A percentile compares a stretch with the other conserved stretches of the same genome.
phyloP scores from a whole-genome alignment of 2,797 vertebrate species.

The Scyliorhinus canicula region DNA sequence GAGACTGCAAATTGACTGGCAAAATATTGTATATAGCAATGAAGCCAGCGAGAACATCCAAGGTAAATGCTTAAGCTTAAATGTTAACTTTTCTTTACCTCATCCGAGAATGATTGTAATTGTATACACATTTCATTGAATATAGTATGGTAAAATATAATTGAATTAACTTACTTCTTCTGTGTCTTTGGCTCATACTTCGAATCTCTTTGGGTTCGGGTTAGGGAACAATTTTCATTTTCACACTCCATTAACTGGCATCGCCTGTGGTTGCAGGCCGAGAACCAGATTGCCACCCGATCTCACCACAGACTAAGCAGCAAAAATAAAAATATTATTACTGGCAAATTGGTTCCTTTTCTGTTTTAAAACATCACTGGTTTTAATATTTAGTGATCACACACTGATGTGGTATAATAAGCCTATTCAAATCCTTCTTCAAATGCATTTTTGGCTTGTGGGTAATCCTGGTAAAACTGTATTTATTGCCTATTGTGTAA shows the following conservation, averaged over 20 bases:
- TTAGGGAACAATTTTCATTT: background rate
- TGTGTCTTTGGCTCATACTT: background rate
- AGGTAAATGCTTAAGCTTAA: constrained; percentile 55
- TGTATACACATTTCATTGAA: background rate
- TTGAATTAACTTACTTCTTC: background rate
- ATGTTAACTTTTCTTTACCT: background rate
- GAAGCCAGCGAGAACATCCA: constrained; percentile 69
- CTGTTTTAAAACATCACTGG: too few species aligned
- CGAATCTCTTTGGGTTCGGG: background rate
- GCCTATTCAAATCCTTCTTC: background rate
- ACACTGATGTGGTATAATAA: background rate
- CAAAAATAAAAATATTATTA: background rate
- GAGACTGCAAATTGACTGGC: constrained; percentile 81
- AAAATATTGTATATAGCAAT: constrained; percentile 68
- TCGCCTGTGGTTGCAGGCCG: background rate
- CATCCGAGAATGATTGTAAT: background rate
- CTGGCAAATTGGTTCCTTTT: background rate
- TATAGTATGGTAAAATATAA: background rate
- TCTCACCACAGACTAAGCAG: background rate
- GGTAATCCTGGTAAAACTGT: background rate
- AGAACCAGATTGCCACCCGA: background rate
- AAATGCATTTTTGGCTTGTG: background rate
- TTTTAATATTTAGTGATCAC: background rate
- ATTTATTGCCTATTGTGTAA: background rate
- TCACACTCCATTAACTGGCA: background rate